Evolutionary conservation across 2,888 invertebrate species (phyloP).

Genomic region (Acleris literana): DNA sequence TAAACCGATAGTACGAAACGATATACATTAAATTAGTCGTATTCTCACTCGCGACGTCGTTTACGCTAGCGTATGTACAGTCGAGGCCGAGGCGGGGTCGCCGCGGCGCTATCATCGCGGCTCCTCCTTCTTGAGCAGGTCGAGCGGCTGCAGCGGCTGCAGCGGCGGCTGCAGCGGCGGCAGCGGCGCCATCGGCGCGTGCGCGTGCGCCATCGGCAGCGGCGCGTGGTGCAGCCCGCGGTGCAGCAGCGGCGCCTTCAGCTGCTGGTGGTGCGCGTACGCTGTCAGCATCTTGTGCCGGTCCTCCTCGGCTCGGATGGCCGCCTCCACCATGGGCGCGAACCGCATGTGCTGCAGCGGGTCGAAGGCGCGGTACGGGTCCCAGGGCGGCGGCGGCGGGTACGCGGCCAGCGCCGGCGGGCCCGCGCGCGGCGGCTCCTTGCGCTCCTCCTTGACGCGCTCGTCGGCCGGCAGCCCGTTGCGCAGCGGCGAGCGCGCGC

Average conservation of each 20-base stretch:
- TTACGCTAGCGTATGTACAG: conserved; percentile 59
- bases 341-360: conserved; percentile 87
- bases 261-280: conserved; percentile 85
- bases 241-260: conserved; percentile 77
- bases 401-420: conserved; percentile 81
- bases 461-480: conserved; percentile 84
- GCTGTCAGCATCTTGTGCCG: conserved; percentile 90
- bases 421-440: conserved; percentile 74
- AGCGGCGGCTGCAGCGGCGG: conserved; percentile 67
- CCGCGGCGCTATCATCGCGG: conserved; percentile 79
- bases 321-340: conserved; percentile 91
- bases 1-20: conserved; percentile 75
- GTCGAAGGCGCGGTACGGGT: conserved; percentile 89
- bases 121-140: conserved; percentile 85
- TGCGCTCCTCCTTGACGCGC: conserved; percentile 70
- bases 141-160: conserved; percentile 81
- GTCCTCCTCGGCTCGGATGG: conserved; percentile 90
- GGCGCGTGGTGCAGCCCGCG: conserved; percentile 73
- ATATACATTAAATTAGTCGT: conserved; percentile 62
- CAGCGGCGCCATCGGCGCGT: conserved; percentile 64
- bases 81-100: conserved; percentile 50
- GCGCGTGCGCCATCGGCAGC: conserved; percentile 62
- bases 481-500: conserved; percentile 89
- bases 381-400: conserved; percentile 84
- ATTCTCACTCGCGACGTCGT: conserved; percentile 65